These are phyloP conservation scores for Sturmia bella DNA, from an alignment of 2,888 invertebrate genomes.

Conservation along the genomic window DNA sequence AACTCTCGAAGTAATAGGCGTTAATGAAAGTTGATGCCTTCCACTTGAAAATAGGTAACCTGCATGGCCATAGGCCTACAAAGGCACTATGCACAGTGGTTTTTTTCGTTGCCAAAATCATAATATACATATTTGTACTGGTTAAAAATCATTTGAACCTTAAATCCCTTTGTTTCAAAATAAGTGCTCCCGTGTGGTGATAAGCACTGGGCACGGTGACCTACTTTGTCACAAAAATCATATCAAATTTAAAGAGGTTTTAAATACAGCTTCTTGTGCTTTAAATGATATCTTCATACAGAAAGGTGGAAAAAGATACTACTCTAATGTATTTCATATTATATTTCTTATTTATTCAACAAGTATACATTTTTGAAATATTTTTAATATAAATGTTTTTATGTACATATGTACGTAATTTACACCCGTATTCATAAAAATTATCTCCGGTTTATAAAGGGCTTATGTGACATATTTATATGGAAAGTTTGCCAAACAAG, in stretches of 20 bases:
- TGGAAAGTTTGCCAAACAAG: too few species aligned
- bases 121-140: too few species aligned
- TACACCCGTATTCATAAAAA: too few species aligned
- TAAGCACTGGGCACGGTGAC: neutral
- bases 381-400: neutral
- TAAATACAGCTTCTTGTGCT: constrained; percentile 1
- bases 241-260: neutral
- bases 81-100: neutral
- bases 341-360: neutral
- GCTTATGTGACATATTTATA: too few species aligned
- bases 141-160: too few species aligned
- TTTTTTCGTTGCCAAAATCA: neutral
- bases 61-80: neutral
- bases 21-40: neutral
- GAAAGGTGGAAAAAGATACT: neutral
- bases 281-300: neutral
- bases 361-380: neutral
- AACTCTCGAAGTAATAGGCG: neutral
- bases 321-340: neutral
- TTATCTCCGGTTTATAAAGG: too few species aligned
- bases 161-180: too few species aligned
- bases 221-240: neutral
- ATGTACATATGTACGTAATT: too few species aligned
- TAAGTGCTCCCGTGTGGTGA: too few species aligned
- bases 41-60: too few species aligned